Evolutionary conservation across 2,888 invertebrate genomes (phyloP), one percentile per base, ranked within the genome.

Genomic region (Stenodera caucasica): DNA sequence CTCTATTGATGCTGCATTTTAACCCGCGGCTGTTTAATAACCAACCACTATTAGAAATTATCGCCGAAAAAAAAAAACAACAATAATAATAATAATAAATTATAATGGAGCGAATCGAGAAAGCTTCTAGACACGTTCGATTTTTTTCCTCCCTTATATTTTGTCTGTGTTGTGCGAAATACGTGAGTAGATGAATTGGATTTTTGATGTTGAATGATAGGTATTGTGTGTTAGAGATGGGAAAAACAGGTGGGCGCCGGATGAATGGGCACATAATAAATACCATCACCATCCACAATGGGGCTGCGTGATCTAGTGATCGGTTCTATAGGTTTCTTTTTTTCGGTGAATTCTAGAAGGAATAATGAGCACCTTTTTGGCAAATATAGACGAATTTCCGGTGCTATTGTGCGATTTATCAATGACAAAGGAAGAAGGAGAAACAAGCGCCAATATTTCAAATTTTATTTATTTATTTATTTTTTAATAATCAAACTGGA

Each of bases 231-330:
- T 35, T 14, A 7, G 14, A 14, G 14, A 35, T 14, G 35, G 21
- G 4, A 7, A 12, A 33, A n/a, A 59, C 56, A 58, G 63, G 65
- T 61, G 60, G 58, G 65, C 63, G 63, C 18, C 53, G 63, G 53
- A 61, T 65, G 63, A 65, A 65, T 63, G 59, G 61, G 53, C 58
- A 55, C 55, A 53, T 56, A 56, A 65, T 61, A 53, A 50, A 40
- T 40, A 40, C 40, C 18, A 40, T 21, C 45, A 45, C 45, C 45
- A 21, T 45, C 60, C 55, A 55, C 54, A 63, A 65, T 63, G 65
- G 63, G 32, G 51, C 59, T 52, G 58, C 60, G 60, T 63, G 63
- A 63, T 63, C 45, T 54, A 55, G 50, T 53, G 56, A 59, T 63
- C 59, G 35, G 45, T 54, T 59, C 45, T 26, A 49, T 33, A 59